Evolutionary conservation across 2,113 vertebrate genomes (phyloP).

Genomic region (Nothobranchius furzeri): DNA sequence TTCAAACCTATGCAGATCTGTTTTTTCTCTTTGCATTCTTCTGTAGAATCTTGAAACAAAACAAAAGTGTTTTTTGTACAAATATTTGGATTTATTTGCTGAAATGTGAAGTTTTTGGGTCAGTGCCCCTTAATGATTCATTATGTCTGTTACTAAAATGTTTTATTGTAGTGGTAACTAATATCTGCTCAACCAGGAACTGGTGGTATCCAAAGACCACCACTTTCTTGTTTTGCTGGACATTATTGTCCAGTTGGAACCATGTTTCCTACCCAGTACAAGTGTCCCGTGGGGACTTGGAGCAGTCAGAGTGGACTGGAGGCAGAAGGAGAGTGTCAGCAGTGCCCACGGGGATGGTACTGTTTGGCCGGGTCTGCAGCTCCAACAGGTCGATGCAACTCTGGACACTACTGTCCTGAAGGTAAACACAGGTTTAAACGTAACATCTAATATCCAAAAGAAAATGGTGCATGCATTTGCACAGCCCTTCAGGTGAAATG

Average conservation of each 20-base stretch:
- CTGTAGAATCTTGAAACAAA: too few relatives aligned
- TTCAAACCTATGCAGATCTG: too few relatives aligned
- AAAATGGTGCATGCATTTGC: too few relatives aligned
- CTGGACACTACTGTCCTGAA: slow-evolving; percentile 87
- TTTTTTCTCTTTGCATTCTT: too few relatives aligned
- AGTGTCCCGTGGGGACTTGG: slow-evolving; percentile 88
- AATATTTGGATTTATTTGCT: too few relatives aligned
- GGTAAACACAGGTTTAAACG: slow-evolving; percentile 60
- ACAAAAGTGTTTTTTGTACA: too few relatives aligned
- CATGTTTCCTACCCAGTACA: slow-evolving; percentile 83
- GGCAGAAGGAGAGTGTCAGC: slow-evolving; percentile 71
- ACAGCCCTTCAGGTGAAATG: neutral
- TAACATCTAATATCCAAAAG: too few relatives aligned
- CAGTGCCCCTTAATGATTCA: too few relatives aligned
- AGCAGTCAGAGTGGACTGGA: slow-evolving; percentile 80
- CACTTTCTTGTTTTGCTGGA: slow-evolving; percentile 81
- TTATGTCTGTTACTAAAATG: too few relatives aligned
- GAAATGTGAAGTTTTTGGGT: too few relatives aligned
- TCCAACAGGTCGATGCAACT: slow-evolving; percentile 83
- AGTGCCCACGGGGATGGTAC: slow-evolving; percentile 84
- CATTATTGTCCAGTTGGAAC: slow-evolving; percentile 88
- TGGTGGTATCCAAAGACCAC: slow-evolving; percentile 84
- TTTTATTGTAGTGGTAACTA: neutral
- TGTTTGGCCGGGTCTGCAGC: slow-evolving; percentile 78
- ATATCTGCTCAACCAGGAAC: slow-evolving; percentile 73